Percentiles rank a stretch among this genome's conserved stretches.
These are phyloP conservation scores for Leistus spinibarbis DNA, from an alignment of 2,888 invertebrate genomes.

Conservation along the genomic window DNA sequence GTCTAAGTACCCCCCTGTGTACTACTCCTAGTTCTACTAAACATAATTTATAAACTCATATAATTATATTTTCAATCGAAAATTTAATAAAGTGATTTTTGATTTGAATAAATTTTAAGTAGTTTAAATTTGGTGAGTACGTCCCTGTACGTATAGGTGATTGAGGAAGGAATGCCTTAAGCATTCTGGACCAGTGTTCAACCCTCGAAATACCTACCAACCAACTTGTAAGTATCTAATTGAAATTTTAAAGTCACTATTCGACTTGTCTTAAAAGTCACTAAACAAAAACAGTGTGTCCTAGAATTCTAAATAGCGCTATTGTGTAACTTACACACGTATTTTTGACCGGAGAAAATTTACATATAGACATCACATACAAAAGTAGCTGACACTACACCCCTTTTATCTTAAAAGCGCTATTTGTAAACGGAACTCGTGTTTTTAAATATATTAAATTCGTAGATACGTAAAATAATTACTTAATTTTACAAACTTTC, in stretches of 20 bases:
- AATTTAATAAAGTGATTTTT: too few species aligned
- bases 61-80: too few species aligned
- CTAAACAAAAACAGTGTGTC: neutral
- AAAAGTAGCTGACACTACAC: neutral
- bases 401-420: neutral
- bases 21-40: too few species aligned
- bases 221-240: neutral
- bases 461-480: neutral
- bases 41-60: too few species aligned
- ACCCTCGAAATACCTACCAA: neutral
- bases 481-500: neutral
- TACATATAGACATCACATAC: neutral
- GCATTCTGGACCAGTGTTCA: neutral
- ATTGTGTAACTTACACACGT: neutral
- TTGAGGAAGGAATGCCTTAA: neutral
- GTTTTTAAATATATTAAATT: neutral
- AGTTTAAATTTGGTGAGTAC: too few species aligned
- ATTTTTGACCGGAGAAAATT: neutral
- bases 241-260: neutral
- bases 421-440: neutral
- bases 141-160: neutral
- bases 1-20: too few species aligned
- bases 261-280: neutral
- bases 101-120: too few species aligned
- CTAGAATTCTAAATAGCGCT: neutral